Conservation (phyloP, 2,888 invertebrate species). For the Drosophila algonquin region DNA sequence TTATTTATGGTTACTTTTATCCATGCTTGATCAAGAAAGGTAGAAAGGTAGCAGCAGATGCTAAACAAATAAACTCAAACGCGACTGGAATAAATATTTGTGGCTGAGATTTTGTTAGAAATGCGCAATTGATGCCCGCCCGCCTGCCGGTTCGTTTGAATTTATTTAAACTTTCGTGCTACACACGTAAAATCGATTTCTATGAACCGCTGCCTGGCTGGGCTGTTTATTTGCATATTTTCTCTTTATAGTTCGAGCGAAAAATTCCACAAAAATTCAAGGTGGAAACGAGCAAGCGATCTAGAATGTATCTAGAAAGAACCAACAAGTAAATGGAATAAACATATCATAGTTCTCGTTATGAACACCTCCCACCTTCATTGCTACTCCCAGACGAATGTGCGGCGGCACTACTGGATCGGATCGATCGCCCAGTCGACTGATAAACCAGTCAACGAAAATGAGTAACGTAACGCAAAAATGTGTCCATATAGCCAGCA, state of each 20-base stretch:
- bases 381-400: conserved; percentile 13
- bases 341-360: conserved; percentile 1
- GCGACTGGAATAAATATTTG: conserved; percentile 61
- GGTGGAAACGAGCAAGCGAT: conserved; percentile 6
- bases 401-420: conserved; percentile 6
- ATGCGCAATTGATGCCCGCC: conserved; percentile 65
- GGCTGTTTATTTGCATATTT: conserved; percentile 44
- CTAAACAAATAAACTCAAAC: conserved; percentile 44
- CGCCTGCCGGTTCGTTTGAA: conserved; percentile 33
- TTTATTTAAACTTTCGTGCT: conserved; percentile 55
- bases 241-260: conserved; percentile 39
- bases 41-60: conserved; percentile 18
- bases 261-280: conserved; percentile 44
- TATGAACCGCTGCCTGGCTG: conserved; percentile 18
- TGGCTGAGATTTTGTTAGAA: conserved; percentile 45
- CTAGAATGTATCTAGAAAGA: background rate
- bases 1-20: conserved; percentile 60
- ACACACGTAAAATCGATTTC: conserved; percentile 45
- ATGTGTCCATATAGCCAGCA: conserved; percentile 7
- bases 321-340: conserved; percentile 15
- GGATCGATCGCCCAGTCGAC: conserved; percentile 25
- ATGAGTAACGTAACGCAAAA: conserved; percentile 7
- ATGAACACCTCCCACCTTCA: conserved; percentile 9
- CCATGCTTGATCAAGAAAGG: conserved; percentile 10
- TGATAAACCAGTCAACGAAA: conserved; percentile 25